These are phyloP conservation scores for Lumbricus terrestris DNA, from an alignment of 2,888 invertebrate genomes.

Conservation along the genomic window DNA sequence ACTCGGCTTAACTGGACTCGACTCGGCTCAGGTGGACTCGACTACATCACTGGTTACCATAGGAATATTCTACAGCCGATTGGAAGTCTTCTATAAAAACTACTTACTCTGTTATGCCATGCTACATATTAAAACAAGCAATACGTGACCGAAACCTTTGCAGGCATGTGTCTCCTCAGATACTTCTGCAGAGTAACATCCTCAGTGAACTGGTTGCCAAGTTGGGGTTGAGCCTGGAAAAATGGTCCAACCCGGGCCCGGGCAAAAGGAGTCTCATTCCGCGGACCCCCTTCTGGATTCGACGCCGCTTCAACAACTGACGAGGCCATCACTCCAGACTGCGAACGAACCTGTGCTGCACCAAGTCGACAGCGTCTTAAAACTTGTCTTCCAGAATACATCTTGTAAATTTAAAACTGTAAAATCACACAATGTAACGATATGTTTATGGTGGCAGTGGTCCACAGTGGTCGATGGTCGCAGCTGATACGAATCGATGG, in stretches of 20 bases:
- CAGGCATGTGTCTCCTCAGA: constrained; percentile 55
- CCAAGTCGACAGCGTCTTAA: neutral
- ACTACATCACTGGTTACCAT: no score
- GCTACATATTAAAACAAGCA: neutral
- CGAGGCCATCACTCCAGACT: neutral
- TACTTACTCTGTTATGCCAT: neutral
- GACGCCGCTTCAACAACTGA: no score
- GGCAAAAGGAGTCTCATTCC: constrained; percentile 60
- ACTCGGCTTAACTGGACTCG: no score
- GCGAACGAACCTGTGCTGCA: neutral
- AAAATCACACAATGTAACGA: no score
- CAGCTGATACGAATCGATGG: no score
- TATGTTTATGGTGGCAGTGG: no score
- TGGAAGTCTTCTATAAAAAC: no score
- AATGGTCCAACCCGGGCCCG: constrained; percentile 55
- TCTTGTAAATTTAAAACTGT: neutral
- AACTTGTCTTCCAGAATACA: neutral
- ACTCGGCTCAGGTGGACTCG: no score
- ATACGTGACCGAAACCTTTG: constrained; percentile 45
- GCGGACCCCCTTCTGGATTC: neutral
- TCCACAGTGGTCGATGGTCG: no score
- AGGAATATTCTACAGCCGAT: no score
- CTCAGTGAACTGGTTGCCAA: constrained; percentile 58
- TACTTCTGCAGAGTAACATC: constrained; percentile 57
- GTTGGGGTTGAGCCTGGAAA: constrained; percentile 55